These are phyloP conservation scores for Platanista minor DNA, from an alignment of 2,113 vertebrate species.

Conservation along the genomic window DNA sequence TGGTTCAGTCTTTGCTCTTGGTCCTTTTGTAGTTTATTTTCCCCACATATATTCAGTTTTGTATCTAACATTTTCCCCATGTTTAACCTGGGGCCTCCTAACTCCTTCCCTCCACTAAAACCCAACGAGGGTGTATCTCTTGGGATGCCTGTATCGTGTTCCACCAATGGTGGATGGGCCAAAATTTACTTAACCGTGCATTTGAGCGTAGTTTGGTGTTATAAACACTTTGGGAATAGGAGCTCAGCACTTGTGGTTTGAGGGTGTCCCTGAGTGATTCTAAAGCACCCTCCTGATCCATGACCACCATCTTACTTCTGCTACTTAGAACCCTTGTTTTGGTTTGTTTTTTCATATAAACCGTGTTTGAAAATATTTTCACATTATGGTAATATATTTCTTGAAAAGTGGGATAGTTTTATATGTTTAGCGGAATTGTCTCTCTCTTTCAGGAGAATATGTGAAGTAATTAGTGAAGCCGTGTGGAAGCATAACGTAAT, in stretches of 20 bases:
- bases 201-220: neutral
- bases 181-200: neutral
- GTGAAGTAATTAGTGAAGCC: constrained; percentile 96
- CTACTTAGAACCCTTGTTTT: neutral
- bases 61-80: neutral
- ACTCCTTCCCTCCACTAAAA: neutral
- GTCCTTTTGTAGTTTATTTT: neutral
- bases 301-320: neutral
- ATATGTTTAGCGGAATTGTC: neutral
- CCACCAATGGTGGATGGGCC: no score
- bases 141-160: neutral
- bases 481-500: constrained; percentile 98
- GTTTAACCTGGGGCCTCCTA: neutral
- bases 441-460: constrained; percentile 90
- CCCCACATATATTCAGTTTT: neutral
- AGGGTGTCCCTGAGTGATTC: neutral
- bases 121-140: accelerated
- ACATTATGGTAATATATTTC: neutral
- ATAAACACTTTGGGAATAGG: neutral
- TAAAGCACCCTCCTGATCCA: neutral
- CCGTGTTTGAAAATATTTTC: neutral
- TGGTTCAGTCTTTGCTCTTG: neutral
- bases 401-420: neutral
- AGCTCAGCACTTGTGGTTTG: neutral
- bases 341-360: neutral